A percentile compares a stretch with the other conserved stretches of the same genome.
Evolutionary conservation across 2,797 vertebrate genomes (phyloP).

Genomic region (Tapirus indicus): DNA sequence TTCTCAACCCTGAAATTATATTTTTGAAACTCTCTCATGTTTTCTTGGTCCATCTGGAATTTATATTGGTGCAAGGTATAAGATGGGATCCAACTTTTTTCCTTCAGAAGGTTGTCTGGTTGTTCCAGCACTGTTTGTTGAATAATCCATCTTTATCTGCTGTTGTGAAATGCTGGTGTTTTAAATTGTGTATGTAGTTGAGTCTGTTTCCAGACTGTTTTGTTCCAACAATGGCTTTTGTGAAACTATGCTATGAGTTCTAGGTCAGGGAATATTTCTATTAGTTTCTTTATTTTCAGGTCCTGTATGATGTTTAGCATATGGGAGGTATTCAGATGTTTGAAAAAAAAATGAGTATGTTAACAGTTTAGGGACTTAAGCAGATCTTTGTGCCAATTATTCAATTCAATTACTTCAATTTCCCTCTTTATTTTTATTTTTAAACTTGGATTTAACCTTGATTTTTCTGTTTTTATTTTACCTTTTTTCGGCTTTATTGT

Average conservation of each 20-base stretch:
- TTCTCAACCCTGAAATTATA: background rate
- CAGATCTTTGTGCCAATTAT: background rate
- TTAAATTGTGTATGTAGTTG: background rate
- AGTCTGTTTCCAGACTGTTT: background rate
- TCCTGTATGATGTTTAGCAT: background rate
- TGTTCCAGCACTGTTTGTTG: background rate
- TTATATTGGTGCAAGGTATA: background rate
- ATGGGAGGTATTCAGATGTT: background rate
- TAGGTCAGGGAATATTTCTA: background rate
- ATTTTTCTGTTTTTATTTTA: background rate
- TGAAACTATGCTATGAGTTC: slow-evolving; percentile 23
- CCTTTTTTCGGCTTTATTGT: background rate
- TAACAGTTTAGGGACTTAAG: background rate
- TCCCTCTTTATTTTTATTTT: background rate
- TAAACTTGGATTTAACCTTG: background rate
- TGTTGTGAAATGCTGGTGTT: background rate
- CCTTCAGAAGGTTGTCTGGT: background rate
- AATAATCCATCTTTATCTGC: background rate
- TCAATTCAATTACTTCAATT: background rate
- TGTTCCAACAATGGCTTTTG: background rate
- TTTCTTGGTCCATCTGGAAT: slow-evolving; percentile 4
- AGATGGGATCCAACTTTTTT: background rate
- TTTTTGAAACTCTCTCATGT: background rate
- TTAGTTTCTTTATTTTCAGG: background rate
- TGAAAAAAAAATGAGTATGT: background rate